Percentiles rank a stretch among this genome's conserved stretches.
These are phyloP conservation scores for Xiphophorus hellerii DNA, from an alignment of 2,113 vertebrate species.

Conservation along the genomic window DNA sequence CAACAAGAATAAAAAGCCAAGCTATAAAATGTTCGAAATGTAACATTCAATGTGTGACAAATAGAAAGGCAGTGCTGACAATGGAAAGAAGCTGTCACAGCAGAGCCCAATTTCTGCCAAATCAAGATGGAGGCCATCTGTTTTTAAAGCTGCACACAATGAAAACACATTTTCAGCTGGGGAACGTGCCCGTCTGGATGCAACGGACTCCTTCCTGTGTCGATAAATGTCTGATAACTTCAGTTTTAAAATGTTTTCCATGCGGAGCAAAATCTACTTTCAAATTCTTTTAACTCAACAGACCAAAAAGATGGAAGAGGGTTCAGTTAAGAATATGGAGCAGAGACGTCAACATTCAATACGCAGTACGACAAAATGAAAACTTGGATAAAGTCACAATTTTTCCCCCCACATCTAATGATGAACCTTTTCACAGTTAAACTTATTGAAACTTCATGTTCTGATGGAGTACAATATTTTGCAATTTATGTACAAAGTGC, in stretches of 20 bases:
- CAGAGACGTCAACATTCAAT: no score
- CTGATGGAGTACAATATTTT: no score
- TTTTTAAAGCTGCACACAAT: slow-evolving; percentile 15
- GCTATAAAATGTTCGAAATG: neutral
- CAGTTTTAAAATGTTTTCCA: neutral
- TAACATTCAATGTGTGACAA: neutral
- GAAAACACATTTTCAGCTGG: slow-evolving; percentile 6
- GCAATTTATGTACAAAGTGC: no score
- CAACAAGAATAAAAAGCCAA: neutral
- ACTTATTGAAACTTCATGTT: no score
- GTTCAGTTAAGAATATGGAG: neutral
- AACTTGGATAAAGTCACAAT: no score
- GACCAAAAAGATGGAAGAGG: neutral
- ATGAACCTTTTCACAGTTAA: no score
- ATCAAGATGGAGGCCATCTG: slow-evolving; percentile 39
- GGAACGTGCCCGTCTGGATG: neutral
- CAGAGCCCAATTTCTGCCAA: slow-evolving; percentile 19
- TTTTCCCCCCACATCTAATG: no score
- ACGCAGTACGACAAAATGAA: no score
- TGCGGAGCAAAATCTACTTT: neutral
- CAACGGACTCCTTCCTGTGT: rapidly evolving
- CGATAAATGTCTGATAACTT: neutral
- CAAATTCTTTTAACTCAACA: neutral
- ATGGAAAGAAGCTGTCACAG: neutral
- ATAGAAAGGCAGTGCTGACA: neutral